Percentiles rank a stretch among this genome's conserved stretches.
Evolutionary conservation across 2,797 vertebrate species (phyloP).

Genomic region (Rhinophrynus dorsalis): DNA sequence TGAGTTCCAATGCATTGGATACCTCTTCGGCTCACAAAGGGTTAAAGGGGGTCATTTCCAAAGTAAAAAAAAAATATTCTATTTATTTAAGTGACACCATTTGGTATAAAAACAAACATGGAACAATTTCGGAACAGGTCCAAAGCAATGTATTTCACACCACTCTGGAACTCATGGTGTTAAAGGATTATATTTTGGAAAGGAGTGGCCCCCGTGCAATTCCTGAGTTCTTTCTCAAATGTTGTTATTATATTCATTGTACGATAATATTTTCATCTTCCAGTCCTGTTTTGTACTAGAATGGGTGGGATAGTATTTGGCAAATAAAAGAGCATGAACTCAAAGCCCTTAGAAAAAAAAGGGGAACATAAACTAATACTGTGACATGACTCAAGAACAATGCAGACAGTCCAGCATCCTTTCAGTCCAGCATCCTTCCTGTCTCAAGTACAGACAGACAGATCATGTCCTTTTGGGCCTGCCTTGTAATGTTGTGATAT

Average conservation of each 20-base stretch:
- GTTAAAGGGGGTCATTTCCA: no score
- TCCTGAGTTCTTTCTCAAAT: background rate
- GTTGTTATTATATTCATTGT: background rate
- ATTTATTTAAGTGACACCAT: no score
- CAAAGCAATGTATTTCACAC: no score
- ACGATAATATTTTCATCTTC: conserved; percentile 3
- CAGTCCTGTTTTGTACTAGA: conserved; percentile 25
- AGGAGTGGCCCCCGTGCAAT: background rate
- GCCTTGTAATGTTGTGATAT: conserved; percentile 38
- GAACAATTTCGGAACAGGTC: no score
- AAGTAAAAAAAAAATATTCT: no score
- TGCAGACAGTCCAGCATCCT: conserved; percentile 26
- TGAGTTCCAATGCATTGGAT: no score
- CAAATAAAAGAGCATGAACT: conserved; percentile 5
- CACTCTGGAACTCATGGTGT: no score
- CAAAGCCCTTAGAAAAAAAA: conserved; percentile 1
- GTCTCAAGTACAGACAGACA: conserved; percentile 2
- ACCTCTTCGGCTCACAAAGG: no score
- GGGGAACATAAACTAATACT: conserved; percentile 15
- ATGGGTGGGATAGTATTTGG: background rate
- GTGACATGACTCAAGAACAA: background rate
- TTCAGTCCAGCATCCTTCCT: conserved; percentile 45
- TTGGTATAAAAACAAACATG: no score
- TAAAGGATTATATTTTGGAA: background rate
- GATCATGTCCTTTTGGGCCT: background rate